These are phyloP conservation scores for Oenanthe oenanthe DNA, from an alignment of 2,113 vertebrate genomes.

Conservation along the genomic window DNA sequence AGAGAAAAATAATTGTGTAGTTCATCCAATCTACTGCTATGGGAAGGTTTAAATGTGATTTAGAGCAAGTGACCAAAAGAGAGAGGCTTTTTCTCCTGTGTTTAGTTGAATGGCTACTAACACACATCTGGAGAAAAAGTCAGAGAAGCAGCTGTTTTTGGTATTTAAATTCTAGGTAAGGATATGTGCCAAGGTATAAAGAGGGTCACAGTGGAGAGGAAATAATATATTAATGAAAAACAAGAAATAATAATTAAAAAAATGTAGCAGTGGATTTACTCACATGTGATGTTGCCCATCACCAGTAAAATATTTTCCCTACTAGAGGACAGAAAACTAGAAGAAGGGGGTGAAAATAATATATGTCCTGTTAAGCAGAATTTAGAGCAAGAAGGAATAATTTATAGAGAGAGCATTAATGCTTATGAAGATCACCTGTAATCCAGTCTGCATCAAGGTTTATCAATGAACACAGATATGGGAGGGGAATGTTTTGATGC, in stretches of 20 bases:
- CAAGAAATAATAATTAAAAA: not conserved
- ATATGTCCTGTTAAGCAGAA: not conserved
- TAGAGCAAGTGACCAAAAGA: not conserved
- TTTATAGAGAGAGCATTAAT: not conserved
- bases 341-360: not conserved
- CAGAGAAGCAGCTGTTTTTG: not conserved
- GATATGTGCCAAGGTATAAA: not conserved
- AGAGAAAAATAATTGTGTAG: not conserved
- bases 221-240: not conserved
- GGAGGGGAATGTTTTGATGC: not conserved
- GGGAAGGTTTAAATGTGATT: not conserved
- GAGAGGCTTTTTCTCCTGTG: not conserved
- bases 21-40: not conserved
- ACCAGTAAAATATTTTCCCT: not conserved
- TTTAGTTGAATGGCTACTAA: not conserved
- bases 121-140: not conserved
- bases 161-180: not conserved
- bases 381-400: not conserved
- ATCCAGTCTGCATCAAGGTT: not conserved
- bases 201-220: not conserved
- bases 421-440: not conserved
- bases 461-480: not conserved
- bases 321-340: not conserved
- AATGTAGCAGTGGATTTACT: not conserved
- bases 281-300: not conserved